Evolutionary conservation across 2,797 vertebrate species (phyloP).

Genomic region (Simalia tracyae): DNA sequence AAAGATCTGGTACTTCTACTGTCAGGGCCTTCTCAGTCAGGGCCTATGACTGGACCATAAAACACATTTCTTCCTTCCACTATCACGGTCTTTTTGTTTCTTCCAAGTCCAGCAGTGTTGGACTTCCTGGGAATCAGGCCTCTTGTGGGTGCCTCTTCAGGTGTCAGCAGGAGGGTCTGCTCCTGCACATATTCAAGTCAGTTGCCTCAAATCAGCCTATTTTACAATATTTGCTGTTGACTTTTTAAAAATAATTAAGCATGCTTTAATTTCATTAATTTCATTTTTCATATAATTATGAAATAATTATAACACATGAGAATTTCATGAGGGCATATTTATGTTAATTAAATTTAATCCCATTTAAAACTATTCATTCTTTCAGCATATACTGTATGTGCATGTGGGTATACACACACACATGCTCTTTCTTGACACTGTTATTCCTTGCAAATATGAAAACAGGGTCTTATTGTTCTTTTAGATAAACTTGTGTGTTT

Average conservation of each 20-base stretch:
- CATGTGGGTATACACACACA: background rate
- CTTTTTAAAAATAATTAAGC: background rate
- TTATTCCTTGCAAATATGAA: background rate
- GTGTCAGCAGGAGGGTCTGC: background rate
- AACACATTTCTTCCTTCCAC: background rate
- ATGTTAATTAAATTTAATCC: background rate
- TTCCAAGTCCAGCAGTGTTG: background rate
- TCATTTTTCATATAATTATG: too few relatives aligned
- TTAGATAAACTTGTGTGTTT: background rate
- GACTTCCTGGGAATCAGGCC: background rate
- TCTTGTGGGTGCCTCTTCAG: background rate
- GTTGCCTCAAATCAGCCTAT: background rate
- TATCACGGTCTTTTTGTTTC: background rate
- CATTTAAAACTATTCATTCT: background rate
- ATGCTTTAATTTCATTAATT: too few relatives aligned
- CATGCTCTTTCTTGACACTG: background rate
- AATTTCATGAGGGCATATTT: background rate
- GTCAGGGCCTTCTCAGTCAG: background rate
- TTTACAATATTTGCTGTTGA: background rate
- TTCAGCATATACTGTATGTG: background rate
- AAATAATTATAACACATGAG: background rate
- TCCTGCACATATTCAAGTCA: background rate
- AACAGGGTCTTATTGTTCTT: background rate
- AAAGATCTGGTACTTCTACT: background rate
- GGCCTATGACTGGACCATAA: background rate